A percentile compares a stretch with the other conserved stretches of the same genome.
These are phyloP conservation scores for Clarias batrachus DNA, from an alignment of 2,113 vertebrate species.

Conservation along the genomic window DNA sequence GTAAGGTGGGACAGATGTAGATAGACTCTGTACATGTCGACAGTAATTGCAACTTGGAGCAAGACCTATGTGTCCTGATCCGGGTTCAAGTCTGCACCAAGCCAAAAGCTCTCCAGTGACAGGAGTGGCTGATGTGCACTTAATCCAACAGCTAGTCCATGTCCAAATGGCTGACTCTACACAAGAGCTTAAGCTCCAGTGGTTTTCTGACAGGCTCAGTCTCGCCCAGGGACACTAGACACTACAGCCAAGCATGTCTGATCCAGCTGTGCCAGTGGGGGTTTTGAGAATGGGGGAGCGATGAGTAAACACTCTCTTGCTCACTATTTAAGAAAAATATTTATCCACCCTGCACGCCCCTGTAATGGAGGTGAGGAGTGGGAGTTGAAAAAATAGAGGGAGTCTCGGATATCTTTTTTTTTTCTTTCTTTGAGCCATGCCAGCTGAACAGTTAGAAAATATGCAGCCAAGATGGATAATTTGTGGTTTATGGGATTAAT, in stretches of 20 bases:
- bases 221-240: conserved; percentile 31
- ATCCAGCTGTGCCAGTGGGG: conserved; percentile 47
- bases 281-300: not conserved
- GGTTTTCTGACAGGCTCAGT: conserved; percentile 34
- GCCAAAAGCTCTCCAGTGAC: conserved; percentile 37
- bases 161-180: conserved; percentile 30
- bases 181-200: conserved; percentile 10
- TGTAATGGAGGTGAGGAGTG: conserved; percentile 17
- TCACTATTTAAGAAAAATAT: conserved; percentile 55
- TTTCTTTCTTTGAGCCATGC: conserved; percentile 7
- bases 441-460: not conserved
- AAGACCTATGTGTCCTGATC: conserved; percentile 14
- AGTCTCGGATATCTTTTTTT: conserved; percentile 1
- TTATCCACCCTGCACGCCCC: conserved; percentile 38
- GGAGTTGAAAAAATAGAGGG: conserved; percentile 6
- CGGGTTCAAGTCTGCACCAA: conserved; percentile 36
- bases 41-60: conserved; percentile 30
- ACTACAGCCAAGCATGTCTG: conserved; percentile 20
- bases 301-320: conserved; percentile 33
- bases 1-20: conserved; percentile 27
- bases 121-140: conserved; percentile 25
- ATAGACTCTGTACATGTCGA: conserved; percentile 16
- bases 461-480: conserved; percentile 1
- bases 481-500: conserved; percentile 28
- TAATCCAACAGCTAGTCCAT: conserved; percentile 17